A percentile compares a stretch with the other conserved stretches of the same genome.
These are phyloP conservation scores for Laothoe populi DNA, from an alignment of 2,888 invertebrate genomes.

Conservation along the genomic window DNA sequence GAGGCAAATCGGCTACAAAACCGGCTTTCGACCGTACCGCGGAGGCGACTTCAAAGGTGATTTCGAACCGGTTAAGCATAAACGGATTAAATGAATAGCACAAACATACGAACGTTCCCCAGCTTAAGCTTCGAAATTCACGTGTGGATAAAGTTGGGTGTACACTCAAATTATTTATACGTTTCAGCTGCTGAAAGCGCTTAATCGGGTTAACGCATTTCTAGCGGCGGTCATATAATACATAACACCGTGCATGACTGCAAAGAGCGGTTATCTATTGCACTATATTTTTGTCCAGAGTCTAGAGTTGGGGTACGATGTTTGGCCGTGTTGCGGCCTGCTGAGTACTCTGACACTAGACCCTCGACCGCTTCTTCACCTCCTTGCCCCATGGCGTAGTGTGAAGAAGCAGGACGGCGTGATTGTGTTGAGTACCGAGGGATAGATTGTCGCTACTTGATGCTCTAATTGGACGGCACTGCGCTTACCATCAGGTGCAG, in stretches of 20 bases:
- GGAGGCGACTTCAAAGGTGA: slow-evolving; percentile 14
- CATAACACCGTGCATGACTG: not conserved
- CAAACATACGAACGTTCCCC: slow-evolving; percentile 15
- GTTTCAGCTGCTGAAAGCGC: not conserved
- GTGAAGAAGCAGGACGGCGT: too few relatives aligned
- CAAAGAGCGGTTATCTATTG: not conserved
- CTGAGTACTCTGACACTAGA: too few relatives aligned
- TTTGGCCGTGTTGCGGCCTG: too few relatives aligned
- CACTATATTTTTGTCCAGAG: too few relatives aligned
- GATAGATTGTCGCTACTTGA: too few relatives aligned
- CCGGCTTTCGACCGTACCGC: not conserved
- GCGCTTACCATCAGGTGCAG: too few relatives aligned
- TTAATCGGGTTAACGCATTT: not conserved
- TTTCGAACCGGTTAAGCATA: slow-evolving; percentile 18
- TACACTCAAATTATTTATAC: slow-evolving; percentile 4
- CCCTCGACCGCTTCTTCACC: too few relatives aligned
- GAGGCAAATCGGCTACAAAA: slow-evolving; percentile 3
- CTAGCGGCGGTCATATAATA: not conserved
- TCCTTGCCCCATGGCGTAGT: too few relatives aligned
- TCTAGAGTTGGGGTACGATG: too few relatives aligned
- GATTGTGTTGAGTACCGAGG: too few relatives aligned
- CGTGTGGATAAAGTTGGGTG: slow-evolving; percentile 7
- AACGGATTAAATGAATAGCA: slow-evolving; percentile 13
- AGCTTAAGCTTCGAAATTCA: slow-evolving; percentile 17
- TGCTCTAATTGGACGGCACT: too few relatives aligned